A percentile compares a stretch with the other conserved stretches of the same genome.
These are phyloP conservation scores for Micoletzkya japonica DNA, from an alignment of 2,888 invertebrate species.

Conservation along the genomic window DNA sequence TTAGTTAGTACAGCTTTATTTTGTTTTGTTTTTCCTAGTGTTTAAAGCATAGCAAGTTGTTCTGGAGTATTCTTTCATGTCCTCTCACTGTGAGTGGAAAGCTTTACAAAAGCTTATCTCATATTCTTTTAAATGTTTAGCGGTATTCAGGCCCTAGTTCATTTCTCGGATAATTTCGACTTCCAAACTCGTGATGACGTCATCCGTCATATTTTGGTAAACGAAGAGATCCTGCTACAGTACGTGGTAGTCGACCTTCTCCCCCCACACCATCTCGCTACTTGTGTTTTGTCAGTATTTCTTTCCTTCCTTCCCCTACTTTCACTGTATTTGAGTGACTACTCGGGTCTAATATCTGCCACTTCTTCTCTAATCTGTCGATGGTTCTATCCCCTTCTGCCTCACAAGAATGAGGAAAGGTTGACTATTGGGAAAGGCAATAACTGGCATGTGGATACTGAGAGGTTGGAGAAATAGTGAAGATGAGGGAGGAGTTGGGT, in stretches of 20 bases:
- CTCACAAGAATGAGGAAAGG: background rate
- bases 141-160: conserved; percentile 11
- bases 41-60: no score
- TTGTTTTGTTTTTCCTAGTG: background rate
- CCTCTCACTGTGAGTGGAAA: no score
- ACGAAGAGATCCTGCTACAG: conserved; percentile 26
- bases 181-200: conserved; percentile 52
- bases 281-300: conserved; percentile 11
- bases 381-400: conserved; percentile 10
- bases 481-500: background rate
- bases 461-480: conserved; percentile 1
- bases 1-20: background rate
- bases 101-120: background rate
- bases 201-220: conserved; percentile 35
- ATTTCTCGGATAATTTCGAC: conserved; percentile 55
- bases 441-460: conserved; percentile 16
- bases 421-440: background rate
- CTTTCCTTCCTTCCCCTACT: background rate
- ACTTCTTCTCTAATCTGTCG: conserved; percentile 14
- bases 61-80: no score
- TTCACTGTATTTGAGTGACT: conserved; percentile 12
- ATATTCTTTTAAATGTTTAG: background rate
- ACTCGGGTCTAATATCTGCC: conserved; percentile 1
- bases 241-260: conserved; percentile 17
- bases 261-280: conserved; percentile 1